Evolutionary conservation across 2,113 vertebrate genomes (phyloP), one percentile per base, ranked within the genome.

Genomic region (Zosterops hypoxanthus): DNA sequence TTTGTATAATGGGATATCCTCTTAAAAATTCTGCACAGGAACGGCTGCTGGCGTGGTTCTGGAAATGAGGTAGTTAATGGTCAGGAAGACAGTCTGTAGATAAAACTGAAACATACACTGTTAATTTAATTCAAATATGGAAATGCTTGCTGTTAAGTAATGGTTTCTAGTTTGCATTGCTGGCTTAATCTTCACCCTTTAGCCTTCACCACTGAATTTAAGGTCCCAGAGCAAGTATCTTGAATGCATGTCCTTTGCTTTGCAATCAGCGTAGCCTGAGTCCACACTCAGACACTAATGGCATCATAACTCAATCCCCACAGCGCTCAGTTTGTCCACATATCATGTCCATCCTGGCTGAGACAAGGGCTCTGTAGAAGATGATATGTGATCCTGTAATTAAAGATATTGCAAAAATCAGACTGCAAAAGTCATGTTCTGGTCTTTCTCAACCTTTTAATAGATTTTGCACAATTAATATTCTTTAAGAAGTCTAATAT

Each of bases 61-160:
- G 89, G 81, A 91, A 89, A 84, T 64, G 22, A 86, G 36, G 36
- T 8, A 82, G 75, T 88, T 96, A 82, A 71, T 15, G 9, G 63
- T 69, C 88, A 65, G 66, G 66, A 92, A 92, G 76, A 68, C 2
- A 3, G 34, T 7, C 42, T 73, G 42, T 25, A 88, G 63, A 88
- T 80, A 92, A 90, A 93, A 53, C 21, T 66, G 86, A 90, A 93
- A 86, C 33, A 42, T n/a, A 52, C 34, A 63, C 56, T 26, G 29
- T 88, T 90, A 63, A 90, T 92, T 83, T 83, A 90, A 92, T 93
- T 92, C 50, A 88, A 83, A 78, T 90, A 90, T 78, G 77, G 52
- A 53, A 82, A 53, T 95, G 34, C 89, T 92, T 93, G 72, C 66
- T 90, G 14, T 73, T 90, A 88, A 95, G 55, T 61, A 66, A 77